Conservation (phyloP, 1,140 invertebrate species). For the Lerema accius region DNA sequence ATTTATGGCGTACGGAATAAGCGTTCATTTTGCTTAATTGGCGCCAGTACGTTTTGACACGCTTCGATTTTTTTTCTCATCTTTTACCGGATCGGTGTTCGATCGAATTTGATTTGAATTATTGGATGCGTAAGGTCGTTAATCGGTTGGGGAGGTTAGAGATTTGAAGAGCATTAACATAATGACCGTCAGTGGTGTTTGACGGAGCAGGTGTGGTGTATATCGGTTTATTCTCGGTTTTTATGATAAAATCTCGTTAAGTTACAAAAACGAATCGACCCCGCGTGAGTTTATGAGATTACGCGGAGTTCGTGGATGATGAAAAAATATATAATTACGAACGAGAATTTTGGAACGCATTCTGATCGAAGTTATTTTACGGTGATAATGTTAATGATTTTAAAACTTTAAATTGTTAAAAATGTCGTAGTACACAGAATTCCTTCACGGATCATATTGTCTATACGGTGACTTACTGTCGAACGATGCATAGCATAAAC, state of each 20-base stretch:
- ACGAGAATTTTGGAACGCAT: conserved; percentile 5
- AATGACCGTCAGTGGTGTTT: conserved; percentile 73
- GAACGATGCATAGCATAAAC: too few relatives aligned
- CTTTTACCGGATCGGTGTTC: conserved; percentile 42
- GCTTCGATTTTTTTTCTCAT: conserved; percentile 55
- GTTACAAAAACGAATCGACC: conserved; percentile 54
- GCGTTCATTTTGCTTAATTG: conserved; percentile 78
- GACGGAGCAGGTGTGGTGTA: conserved; percentile 77
- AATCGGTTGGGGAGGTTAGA: conserved; percentile 46
- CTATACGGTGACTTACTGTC: too few relatives aligned
- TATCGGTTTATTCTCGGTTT: conserved; percentile 79
- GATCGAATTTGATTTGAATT: conserved; percentile 54
- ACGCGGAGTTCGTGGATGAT: conserved; percentile 31
- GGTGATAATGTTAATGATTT: background rate
- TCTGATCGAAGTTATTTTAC: conserved; percentile 17
- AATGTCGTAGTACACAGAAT: too few relatives aligned
- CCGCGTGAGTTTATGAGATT: conserved; percentile 66
- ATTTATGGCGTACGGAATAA: conserved; percentile 74
- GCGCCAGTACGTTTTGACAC: conserved; percentile 64
- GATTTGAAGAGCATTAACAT: conserved; percentile 76
- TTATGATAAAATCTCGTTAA: conserved; percentile 79
- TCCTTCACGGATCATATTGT: too few relatives aligned
- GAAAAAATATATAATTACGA: conserved; percentile 17
- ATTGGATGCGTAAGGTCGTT: conserved; percentile 50
- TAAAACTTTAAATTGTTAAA: too few relatives aligned